Base-by-base conservation (phyloP, 1,140 invertebrate species). In the Palaemon carinicauda region DNA sequence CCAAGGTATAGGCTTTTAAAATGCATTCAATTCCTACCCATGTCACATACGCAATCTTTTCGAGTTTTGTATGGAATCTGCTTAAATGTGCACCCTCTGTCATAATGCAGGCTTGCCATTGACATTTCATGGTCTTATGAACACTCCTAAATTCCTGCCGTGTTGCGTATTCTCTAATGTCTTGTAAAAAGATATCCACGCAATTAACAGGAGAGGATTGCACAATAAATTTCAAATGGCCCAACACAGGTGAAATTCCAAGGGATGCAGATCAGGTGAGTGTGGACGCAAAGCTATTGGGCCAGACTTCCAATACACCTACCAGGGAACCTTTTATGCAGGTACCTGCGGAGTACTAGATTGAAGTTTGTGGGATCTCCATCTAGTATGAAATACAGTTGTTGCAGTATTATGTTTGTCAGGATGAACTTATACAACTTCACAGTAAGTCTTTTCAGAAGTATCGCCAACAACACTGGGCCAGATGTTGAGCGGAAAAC, bases 191-290 rank as follows among this genome's bases (percentile, higher is more conserved):
- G n/a, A 9, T 31, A 9, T 75, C 73, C 5, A 15, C 73, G 10
- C 9, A 5, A 15, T 75, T 31, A 31, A 75, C 29, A 15, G 27
- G 73, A 15, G 73, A 15, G 10, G 14, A 14, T 29, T 80, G 80
- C 31, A 80, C 50, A 3, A 80, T 7, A 7, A 17, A n/a, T 80
- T 89, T 89, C 33, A 87, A 29, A 52, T 80, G 14, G n/a, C 79
- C 77, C 86, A n/a, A n/a, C 87, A 89, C 19, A 85, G 65, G 78
- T 27, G 84, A 54, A 85, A 89, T 71, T 88, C 89, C 71, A 87
- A 60, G 50, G 77, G 87, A 54, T 71, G 88, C 29, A 89, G 52
- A 77, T 89, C 88, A n/a, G 80, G 71, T 24, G 88, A 89, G 10
- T 41, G 56, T 65, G 80, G 77, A 51, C 84, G 80, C 88, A 79